Conservation (phyloP, 2,797 vertebrate genomes). For the Tympanoctomys barrerae region DNA sequence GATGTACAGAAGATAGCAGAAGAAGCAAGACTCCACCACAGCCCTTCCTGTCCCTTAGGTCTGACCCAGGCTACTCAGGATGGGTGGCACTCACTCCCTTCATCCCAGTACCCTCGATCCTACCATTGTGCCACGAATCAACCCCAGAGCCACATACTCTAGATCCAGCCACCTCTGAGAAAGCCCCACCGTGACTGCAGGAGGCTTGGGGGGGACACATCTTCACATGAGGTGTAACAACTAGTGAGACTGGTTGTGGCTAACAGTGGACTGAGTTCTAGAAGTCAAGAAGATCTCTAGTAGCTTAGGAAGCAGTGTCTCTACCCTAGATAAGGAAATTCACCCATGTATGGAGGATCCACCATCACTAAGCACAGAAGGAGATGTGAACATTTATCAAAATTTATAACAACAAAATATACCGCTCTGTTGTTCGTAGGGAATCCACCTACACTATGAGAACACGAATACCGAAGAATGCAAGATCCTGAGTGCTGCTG, state of each 20-base stretch:
- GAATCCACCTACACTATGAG: background rate
- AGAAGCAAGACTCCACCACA: background rate
- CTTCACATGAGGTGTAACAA: background rate
- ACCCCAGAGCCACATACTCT: background rate
- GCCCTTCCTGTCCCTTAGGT: background rate
- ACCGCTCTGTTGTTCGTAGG: background rate
- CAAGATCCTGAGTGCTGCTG: background rate
- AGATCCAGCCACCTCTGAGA: background rate
- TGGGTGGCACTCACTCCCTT: background rate
- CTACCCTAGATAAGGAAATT: background rate
- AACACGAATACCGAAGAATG: background rate
- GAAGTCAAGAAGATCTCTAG: background rate
- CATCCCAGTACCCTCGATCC: background rate
- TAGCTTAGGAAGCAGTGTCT: background rate
- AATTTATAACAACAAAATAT: background rate
- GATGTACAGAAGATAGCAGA: background rate
- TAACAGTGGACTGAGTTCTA: background rate
- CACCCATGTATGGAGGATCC: background rate
- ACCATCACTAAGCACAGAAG: background rate
- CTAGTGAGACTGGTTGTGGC: background rate
- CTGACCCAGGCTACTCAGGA: background rate
- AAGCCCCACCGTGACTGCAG: background rate
- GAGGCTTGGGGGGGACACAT: background rate
- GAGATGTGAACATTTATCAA: background rate
- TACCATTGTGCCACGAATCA: background rate